Evolutionary conservation across 2,113 vertebrate species (phyloP).

Genomic region (Diadophis punctatus): DNA sequence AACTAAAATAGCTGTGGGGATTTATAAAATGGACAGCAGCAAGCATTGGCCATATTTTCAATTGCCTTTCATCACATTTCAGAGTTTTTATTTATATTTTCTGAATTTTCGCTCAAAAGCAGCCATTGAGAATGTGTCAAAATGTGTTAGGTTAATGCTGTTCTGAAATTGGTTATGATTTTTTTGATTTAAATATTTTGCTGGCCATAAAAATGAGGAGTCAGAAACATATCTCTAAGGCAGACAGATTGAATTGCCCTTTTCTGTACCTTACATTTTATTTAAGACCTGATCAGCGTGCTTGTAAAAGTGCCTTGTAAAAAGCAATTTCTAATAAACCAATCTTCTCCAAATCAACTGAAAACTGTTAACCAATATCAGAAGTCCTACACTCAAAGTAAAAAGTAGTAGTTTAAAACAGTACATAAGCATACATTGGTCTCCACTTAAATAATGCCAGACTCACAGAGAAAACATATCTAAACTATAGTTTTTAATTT

Average conservation of each 20-base stretch:
- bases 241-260: not conserved
- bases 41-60: not conserved
- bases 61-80: not conserved
- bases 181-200: not conserved
- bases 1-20: not conserved
- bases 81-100: not conserved
- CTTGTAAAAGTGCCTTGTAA: not conserved
- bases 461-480: not conserved
- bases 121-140: not conserved
- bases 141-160: not conserved
- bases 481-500: not conserved
- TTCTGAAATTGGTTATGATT: not conserved
- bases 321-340: not conserved
- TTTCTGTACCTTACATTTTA: not conserved
- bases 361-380: not conserved
- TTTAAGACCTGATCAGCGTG: not conserved
- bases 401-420: not conserved
- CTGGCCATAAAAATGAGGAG: not conserved
- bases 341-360: not conserved
- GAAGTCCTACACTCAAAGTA: not conserved
- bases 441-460: not conserved
- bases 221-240: not conserved
- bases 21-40: not conserved
- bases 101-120: not conserved
- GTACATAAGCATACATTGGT: not conserved